Base-by-base conservation (phyloP, 2,113 vertebrate species). In the Apistogramma diplotaenia region DNA sequence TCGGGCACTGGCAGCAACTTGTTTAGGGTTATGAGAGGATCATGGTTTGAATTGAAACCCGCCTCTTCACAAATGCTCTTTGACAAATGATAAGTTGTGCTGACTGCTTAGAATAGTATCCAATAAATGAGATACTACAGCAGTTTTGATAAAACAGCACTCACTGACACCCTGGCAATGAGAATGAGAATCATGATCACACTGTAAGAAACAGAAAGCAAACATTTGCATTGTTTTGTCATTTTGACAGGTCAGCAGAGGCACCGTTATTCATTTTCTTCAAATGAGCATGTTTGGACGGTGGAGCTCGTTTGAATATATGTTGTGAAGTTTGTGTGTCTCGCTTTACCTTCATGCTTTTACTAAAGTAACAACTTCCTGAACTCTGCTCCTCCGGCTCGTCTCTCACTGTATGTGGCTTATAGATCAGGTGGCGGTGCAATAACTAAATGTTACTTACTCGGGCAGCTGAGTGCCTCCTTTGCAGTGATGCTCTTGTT, bases 401-500 rank as follows among this genome's bases (percentile, higher is more conserved):
- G 13, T 5, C n/a, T 58, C 59, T 81, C 12, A 31, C 5, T 27
- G 8, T 19, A 3, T 23, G 3, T 15, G 51, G 27, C 12, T 19
- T 2, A 37, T 37, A 0, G 59, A 61, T 21, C 31, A 61, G 19
- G 21, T n/a, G 35, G 35, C 13, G 13, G n/a, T 10, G 25, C 7
- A 58, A 13, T 33, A 12, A 27, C 4, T 54, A 49, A 21, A 6
- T 57, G 18, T 59, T 11, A 86, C 90, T 89, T 46, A 98, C 97
- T 97, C 3, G 97, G 96, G 81, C 97, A 99, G 94, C 96, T 95
- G 25, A 99, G 96, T 0, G 97, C 97, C 40, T 98, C 97, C 92
- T 97, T 99, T 86, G 97, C 97, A 0, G 97, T 99, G 89, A 99
- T 99, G 90, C 97, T 98, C 93, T 97, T 98, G 93, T 95, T 97